Evolutionary conservation across 2,888 invertebrate species (phyloP).

Genomic region (Frankliniella intonsa): DNA sequence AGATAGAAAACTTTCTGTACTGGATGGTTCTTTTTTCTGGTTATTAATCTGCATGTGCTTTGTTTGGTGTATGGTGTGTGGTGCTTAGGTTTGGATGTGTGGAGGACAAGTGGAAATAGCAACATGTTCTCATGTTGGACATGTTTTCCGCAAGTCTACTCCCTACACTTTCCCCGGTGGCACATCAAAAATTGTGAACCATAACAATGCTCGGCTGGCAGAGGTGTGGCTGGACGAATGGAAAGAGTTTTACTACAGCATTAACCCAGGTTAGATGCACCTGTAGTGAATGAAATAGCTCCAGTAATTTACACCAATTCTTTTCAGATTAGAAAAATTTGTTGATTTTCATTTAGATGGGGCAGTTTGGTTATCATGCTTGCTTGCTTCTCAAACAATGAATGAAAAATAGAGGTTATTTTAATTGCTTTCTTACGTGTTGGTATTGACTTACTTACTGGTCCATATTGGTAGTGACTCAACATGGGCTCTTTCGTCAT

Average conservation of each 20-base stretch:
- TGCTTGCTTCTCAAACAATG: too few relatives aligned
- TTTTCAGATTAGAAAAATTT: too few relatives aligned
- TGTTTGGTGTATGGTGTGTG: slow-evolving; percentile 43
- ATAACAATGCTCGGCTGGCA: slow-evolving; percentile 96
- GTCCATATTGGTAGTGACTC: too few relatives aligned
- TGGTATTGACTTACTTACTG: too few relatives aligned
- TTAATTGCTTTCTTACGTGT: too few relatives aligned
- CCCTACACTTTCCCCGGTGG: slow-evolving; percentile 99
- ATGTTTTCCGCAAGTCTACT: slow-evolving; percentile 95
- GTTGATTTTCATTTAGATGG: too few relatives aligned
- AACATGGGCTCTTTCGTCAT: too few relatives aligned
- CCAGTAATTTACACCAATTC: too few relatives aligned
- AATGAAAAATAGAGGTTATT: too few relatives aligned
- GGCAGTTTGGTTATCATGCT: too few relatives aligned
- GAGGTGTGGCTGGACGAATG: slow-evolving; percentile 99
- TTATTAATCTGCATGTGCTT: slow-evolving; percentile 34
- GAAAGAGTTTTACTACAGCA: slow-evolving; percentile 98
- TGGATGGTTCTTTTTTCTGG: not conserved
- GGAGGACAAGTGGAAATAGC: slow-evolving; percentile 90
- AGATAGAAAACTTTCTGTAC: too few relatives aligned
- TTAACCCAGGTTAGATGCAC: slow-evolving; percentile 79
- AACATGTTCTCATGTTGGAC: slow-evolving; percentile 92
- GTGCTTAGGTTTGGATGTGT: slow-evolving; percentile 90
- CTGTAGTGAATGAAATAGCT: slow-evolving; percentile 28
- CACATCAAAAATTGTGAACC: slow-evolving; percentile 93